These are phyloP conservation scores for Zaprionus gabonicus DNA, from an alignment of 1,140 invertebrate genomes.

Conservation along the genomic window DNA sequence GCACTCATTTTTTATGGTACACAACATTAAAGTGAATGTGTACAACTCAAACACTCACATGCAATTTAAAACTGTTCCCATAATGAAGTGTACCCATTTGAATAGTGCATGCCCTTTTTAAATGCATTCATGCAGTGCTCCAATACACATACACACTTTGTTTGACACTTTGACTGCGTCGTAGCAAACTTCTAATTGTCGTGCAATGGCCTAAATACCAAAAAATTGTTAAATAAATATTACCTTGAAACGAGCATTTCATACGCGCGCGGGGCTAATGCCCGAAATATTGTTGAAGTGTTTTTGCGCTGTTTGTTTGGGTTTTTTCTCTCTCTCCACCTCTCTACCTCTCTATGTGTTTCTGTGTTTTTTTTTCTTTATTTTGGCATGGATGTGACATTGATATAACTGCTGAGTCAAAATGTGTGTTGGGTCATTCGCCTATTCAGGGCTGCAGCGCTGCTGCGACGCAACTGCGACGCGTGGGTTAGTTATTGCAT, in stretches of 20 bases:
- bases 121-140: no score
- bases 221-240: constrained; percentile 43
- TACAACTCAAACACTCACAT: no score
- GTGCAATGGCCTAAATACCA: constrained; percentile 44
- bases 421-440: constrained; percentile 65
- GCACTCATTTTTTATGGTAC: no score
- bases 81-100: no score
- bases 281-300: constrained; percentile 43
- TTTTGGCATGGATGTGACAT: constrained; percentile 59
- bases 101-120: no score
- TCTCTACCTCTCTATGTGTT: neutral
- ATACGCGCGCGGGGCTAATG: constrained; percentile 48
- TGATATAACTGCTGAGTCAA: constrained; percentile 73
- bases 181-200: constrained; percentile 32
- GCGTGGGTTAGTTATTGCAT: constrained; percentile 8
- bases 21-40: no score
- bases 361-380: constrained; percentile 34
- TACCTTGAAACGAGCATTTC: constrained; percentile 48
- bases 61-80: no score
- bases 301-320: constrained; percentile 12
- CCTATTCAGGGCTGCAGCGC: constrained; percentile 23
- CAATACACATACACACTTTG: neutral
- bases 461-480: neutral
- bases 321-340: neutral
- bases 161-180: neutral